A percentile compares a stretch with the other conserved stretches of the same genome.
Evolutionary conservation across 2,888 invertebrate species (phyloP).

Genomic region (Leptinotarsa peninsularis): DNA sequence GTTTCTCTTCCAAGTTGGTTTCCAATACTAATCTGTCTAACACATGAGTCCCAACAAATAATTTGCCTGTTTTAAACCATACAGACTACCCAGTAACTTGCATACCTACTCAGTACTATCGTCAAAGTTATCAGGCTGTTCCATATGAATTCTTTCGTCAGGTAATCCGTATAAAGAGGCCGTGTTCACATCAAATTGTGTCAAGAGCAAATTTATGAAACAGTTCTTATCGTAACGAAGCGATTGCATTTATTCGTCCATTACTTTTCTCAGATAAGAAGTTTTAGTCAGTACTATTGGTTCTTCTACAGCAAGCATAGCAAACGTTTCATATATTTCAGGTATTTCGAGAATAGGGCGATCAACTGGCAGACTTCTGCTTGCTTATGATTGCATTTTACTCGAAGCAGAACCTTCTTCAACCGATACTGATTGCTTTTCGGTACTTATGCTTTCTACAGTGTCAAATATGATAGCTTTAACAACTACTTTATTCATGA

Average conservation of each 20-base stretch:
- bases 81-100: conserved; percentile 28
- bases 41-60: conserved; percentile 31
- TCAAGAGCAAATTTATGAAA: conserved; percentile 25
- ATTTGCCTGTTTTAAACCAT: conserved; percentile 29
- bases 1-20: background rate
- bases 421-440: background rate
- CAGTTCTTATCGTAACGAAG: conserved; percentile 28
- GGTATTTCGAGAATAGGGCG: background rate
- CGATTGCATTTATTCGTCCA: conserved; percentile 28
- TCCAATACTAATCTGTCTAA: conserved; percentile 33
- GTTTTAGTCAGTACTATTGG: conserved; percentile 33
- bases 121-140: conserved; percentile 26
- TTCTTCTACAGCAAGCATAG: background rate
- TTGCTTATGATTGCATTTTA: too few relatives aligned
- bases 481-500: background rate
- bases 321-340: background rate
- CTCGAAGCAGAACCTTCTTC: background rate
- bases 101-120: conserved; percentile 29
- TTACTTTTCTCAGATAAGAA: conserved; percentile 28
- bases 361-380: background rate
- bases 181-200: conserved; percentile 35
- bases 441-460: background rate
- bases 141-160: conserved; percentile 29
- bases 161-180: conserved; percentile 30
- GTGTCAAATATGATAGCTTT: background rate